Evolutionary conservation across 53 echinoderm and acorn worm species (phyloP).

Genomic region (Stichopus horrens): DNA sequence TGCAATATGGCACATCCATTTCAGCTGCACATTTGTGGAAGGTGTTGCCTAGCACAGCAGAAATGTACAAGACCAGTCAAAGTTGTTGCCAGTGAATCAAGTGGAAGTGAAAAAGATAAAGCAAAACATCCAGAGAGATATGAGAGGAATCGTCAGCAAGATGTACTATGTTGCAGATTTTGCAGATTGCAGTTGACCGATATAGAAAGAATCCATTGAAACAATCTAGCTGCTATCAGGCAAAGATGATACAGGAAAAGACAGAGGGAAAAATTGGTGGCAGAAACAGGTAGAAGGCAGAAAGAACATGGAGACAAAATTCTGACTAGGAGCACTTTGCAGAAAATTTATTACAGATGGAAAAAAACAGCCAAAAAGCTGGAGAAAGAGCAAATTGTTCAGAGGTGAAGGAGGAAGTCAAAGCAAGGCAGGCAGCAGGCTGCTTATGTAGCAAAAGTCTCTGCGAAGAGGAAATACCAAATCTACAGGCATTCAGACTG

Average conservation of each 20-base stretch:
- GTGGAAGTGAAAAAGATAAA: conserved; percentile 22
- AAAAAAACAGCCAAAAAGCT: neutral
- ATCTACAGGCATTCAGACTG: conserved; percentile 15
- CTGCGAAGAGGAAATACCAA: neutral
- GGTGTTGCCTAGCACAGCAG: too few relatives aligned
- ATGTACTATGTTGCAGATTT: neutral
- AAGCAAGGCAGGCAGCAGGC: neutral
- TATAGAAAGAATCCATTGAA: conserved; percentile 31
- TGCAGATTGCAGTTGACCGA: conserved; percentile 43
- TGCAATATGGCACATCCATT: too few relatives aligned
- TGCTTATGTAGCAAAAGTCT: neutral
- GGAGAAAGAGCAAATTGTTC: conserved; percentile 10
- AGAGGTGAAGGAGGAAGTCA: conserved; percentile 11
- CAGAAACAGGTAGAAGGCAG: neutral
- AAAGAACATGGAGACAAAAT: neutral
- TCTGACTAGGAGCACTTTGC: neutral
- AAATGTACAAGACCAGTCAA: too few relatives aligned
- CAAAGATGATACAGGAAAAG: conserved; percentile 41
- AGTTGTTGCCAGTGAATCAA: neutral
- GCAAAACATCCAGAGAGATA: conserved; percentile 37
- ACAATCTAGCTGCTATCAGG: conserved; percentile 33
- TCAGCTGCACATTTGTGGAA: too few relatives aligned
- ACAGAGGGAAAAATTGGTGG: conserved; percentile 13
- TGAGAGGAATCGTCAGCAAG: conserved; percentile 10
- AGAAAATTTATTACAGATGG: neutral